phyloP scores from a whole-genome alignment of 2,888 invertebrate genomes.

The Drosophila siamana region DNA sequence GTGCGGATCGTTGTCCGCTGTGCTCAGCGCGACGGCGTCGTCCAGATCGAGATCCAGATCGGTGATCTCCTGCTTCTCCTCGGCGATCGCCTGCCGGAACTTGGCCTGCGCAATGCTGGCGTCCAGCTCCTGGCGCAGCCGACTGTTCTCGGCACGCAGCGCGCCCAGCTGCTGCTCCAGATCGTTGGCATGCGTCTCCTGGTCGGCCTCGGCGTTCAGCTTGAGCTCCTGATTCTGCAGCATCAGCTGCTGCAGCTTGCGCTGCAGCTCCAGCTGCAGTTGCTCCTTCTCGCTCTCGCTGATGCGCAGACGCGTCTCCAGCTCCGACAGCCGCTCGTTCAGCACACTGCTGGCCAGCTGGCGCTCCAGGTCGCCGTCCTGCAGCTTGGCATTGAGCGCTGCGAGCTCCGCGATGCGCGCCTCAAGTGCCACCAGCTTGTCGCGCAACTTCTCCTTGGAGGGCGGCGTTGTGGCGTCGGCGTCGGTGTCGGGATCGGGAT shows the following conservation, averaged over 20 bases:
- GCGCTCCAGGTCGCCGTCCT: constrained; percentile 80
- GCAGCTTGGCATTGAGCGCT: constrained; percentile 75
- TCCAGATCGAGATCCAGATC: constrained; percentile 77
- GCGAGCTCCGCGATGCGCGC: constrained; percentile 74
- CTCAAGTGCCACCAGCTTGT: constrained; percentile 82
- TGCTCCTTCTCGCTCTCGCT: constrained; percentile 80
- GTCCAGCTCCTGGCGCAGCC: constrained; percentile 72
- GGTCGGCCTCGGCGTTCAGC: constrained; percentile 78
- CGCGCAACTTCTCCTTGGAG: constrained; percentile 81
- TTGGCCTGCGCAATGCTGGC: constrained; percentile 70
- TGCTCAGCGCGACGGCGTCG: neutral
- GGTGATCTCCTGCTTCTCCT: constrained; percentile 82
- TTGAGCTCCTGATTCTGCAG: constrained; percentile 80
- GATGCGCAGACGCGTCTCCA: constrained; percentile 72
- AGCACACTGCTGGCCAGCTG: constrained; percentile 74
- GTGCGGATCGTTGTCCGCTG: constrained; percentile 58
- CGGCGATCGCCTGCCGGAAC: constrained; percentile 76
- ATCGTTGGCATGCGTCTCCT: constrained; percentile 74
- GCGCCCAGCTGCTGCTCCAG: constrained; percentile 74
- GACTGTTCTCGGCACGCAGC: constrained; percentile 71
- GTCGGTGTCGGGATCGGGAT: constrained; percentile 34
- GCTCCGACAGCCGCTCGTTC: constrained; percentile 73
- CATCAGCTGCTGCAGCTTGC: constrained; percentile 72
- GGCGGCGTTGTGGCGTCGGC: constrained; percentile 66
- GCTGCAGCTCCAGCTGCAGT: constrained; percentile 78